phyloP scores from a whole-genome alignment of 1,140 invertebrate species.

The Babylonia areolata region DNA sequence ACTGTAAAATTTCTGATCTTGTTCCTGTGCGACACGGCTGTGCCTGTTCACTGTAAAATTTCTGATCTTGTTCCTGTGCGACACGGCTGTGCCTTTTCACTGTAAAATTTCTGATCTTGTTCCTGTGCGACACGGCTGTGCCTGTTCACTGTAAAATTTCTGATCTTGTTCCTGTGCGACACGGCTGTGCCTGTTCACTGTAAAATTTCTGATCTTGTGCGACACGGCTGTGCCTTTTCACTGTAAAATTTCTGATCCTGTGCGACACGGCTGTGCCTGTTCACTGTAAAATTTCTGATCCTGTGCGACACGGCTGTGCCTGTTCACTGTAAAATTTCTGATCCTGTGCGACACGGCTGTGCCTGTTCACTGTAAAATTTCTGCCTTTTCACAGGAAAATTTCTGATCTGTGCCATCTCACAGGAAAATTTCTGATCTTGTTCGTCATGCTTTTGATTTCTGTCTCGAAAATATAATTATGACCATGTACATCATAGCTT shows the following conservation, averaged over 20 bases:
- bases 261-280: no score
- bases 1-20: no score
- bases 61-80: no score
- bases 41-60: no score
- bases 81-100: no score
- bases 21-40: no score
- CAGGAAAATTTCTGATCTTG: background rate
- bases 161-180: slow-evolving; percentile 77
- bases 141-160: slow-evolving; percentile 94
- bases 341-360: background rate
- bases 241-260: slow-evolving; percentile 92
- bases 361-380: background rate
- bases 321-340: background rate
- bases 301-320: no score
- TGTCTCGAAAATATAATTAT: no score
- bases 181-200: slow-evolving; percentile 77
- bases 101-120: no score
- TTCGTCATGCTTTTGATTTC: no score
- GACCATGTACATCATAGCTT: no score
- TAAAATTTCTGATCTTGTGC: slow-evolving; percentile 87
- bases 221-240: background rate
- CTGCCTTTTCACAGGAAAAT: slow-evolving; percentile 21
- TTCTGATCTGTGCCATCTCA: background rate
- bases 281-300: no score
- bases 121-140: slow-evolving; percentile 92